These are phyloP conservation scores for Scrobipalpa costella DNA, from an alignment of 2,888 invertebrate species.

Conservation along the genomic window DNA sequence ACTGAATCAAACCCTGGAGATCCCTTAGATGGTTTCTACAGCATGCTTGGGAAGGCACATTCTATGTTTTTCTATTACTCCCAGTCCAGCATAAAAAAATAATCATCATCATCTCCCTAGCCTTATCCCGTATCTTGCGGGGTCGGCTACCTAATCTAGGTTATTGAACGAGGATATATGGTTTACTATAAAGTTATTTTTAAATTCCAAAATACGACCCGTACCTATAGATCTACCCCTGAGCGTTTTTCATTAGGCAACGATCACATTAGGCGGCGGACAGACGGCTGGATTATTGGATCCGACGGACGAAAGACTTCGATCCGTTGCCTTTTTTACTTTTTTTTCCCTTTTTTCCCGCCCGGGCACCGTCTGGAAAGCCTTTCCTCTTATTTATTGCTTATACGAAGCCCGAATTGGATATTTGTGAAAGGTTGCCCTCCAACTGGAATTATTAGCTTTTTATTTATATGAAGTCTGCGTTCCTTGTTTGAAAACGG, in stretches of 20 bases:
- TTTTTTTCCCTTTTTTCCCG: constrained; percentile 55
- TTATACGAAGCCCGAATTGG: constrained; percentile 79
- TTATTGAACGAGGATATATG: too few species aligned
- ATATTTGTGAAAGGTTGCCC: constrained; percentile 77
- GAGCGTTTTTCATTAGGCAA: constrained; percentile 78
- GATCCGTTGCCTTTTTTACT: constrained; percentile 73
- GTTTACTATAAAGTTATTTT: not conserved
- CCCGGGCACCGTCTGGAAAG: constrained; percentile 73
- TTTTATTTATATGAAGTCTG: constrained; percentile 33
- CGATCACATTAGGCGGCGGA: constrained; percentile 80
- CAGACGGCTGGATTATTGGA: constrained; percentile 80
- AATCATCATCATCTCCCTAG: too few species aligned
- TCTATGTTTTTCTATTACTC: too few species aligned
- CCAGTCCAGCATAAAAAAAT: too few species aligned
- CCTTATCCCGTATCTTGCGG: too few species aligned
- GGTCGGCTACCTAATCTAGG: too few species aligned
- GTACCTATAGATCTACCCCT: constrained; percentile 16
- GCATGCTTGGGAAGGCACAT: too few species aligned
- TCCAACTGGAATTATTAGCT: constrained; percentile 62
- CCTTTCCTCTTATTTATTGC: constrained; percentile 81
- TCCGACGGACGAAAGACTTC: constrained; percentile 80
- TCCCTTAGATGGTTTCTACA: too few species aligned
- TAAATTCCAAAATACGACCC: not conserved
- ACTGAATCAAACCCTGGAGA: too few species aligned
- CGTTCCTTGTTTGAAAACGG: constrained; percentile 42